Base-by-base conservation (phyloP, 30 jellyfish, hydroid and myxozoan species). In the Hydra vulgaris region DNA sequence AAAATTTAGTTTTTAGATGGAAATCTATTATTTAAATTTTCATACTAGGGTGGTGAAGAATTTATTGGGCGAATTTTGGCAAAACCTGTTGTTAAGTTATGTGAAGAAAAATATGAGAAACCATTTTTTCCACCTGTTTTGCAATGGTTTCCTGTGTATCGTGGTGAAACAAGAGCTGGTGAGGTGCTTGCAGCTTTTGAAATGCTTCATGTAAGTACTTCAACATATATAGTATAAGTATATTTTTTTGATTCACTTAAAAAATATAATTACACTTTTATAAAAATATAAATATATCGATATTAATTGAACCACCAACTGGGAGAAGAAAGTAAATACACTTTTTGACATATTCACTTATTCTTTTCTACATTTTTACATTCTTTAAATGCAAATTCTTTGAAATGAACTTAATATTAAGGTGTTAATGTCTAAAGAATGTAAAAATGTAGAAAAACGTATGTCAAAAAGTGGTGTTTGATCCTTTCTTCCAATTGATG, bases 121-220 rank as follows among this genome's bases (percentile, higher is more conserved):
- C 99, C 99, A 7, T 84, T 87, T 76, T 93, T 93, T 70, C 99
- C 99, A 24, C 99, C 99, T 8, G 79, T 80, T 0, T 66, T 94
- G 55, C 96, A 94, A 79, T 94, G 99, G 99, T 94, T 88, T 54
- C 95, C 97, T 18, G 77, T 94, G 27, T 73, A 56, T 53, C 96
- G 96, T 0, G 98, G 96, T 21, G 96, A 92, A 21, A 83, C 55
- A 26, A 79, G 89, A 26, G 98, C 96, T 79, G 98, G 98, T 19
- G 98, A 92, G 25, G 81, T 92, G 40, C 88, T 92, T 27, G 98
- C 94, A 21, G 98, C 98, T 21, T 92, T 92, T 92, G 98, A 92
- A 85, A 88, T 92, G 84, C 86, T 92, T 16, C 95, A 92, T 89
- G 98, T 92, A 68, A 27, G 75, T 20, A 8, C 12, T 40, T 40